Evolutionary conservation across 2,113 vertebrate species (phyloP).

Genomic region (cattle (Bos taurus)): DNA sequence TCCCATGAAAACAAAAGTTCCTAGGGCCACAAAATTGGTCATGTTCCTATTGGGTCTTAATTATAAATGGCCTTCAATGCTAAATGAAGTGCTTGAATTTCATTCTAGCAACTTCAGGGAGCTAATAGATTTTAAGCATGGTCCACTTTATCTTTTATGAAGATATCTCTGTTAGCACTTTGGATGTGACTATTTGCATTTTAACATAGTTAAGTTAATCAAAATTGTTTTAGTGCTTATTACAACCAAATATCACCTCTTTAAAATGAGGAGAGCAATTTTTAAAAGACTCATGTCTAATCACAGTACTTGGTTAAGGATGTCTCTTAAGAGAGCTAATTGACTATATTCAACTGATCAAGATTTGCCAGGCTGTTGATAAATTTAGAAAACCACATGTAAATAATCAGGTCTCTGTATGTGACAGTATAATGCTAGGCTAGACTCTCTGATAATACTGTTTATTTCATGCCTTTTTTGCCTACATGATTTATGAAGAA

Average conservation of each 20-base stretch:
- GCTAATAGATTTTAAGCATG: neutral
- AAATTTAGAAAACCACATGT: neutral
- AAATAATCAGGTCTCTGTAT: neutral
- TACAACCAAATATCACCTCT: neutral
- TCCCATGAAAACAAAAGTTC: neutral
- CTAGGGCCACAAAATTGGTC: neutral
- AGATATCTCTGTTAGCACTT: neutral
- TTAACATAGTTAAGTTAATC: neutral
- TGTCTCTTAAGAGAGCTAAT: neutral
- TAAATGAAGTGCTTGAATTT: neutral
- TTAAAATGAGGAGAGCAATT: neutral
- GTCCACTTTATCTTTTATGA: neutral
- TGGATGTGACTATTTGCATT: neutral
- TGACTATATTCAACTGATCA: neutral
- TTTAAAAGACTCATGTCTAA: neutral
- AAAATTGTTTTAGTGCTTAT: neutral
- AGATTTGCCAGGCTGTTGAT: neutral
- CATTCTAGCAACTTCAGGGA: neutral
- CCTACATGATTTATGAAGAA: neutral
- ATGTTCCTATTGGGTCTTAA: neutral
- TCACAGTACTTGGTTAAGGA: neutral
- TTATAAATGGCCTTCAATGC: neutral
- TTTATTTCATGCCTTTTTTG: neutral
- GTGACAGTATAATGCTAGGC: neutral
- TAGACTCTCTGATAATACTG: neutral